Conservation (phyloP, 2,797 vertebrate genomes). For the Catostomus latipinnis region DNA sequence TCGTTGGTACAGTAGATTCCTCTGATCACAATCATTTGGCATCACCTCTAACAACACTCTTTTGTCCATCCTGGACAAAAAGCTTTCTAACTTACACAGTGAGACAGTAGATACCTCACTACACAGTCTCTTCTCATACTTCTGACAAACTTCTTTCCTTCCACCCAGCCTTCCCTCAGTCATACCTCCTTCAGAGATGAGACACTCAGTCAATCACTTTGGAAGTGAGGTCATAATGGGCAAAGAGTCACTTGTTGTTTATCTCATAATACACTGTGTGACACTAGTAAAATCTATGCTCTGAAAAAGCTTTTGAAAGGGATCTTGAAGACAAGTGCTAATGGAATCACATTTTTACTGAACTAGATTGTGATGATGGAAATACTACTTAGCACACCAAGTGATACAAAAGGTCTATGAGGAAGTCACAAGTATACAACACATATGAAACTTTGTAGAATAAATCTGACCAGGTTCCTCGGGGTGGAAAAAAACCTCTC, state of each 20-base stretch:
- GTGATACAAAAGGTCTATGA: conserved; percentile 6
- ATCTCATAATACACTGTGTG: conserved; percentile 41
- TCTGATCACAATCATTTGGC: background rate
- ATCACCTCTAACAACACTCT: background rate
- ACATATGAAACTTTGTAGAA: conserved; percentile 4
- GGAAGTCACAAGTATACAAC: background rate
- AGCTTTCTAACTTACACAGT: conserved; percentile 27
- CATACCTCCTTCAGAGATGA: conserved; percentile 26
- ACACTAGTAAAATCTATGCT: conserved; percentile 27
- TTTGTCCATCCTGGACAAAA: conserved; percentile 9
- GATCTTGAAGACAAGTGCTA: conserved; percentile 32
- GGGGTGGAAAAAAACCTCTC: conserved; percentile 12
- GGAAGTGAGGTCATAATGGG: conserved; percentile 20
- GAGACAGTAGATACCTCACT: conserved; percentile 8
- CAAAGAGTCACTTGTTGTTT: conserved; percentile 36
- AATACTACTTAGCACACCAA: conserved; percentile 13
- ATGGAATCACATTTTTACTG: conserved; percentile 25
- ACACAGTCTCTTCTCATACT: conserved; percentile 1
- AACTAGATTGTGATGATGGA: conserved; percentile 3
- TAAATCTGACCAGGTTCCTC: conserved; percentile 5
- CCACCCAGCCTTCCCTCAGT: conserved; percentile 1
- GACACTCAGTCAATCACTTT: conserved; percentile 43
- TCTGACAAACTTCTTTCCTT: conserved; percentile 19
- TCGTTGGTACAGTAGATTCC: background rate
- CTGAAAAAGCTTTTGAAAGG: conserved; percentile 39